These are phyloP conservation scores for Peromyscus polionotus DNA, from an alignment of 2,113 vertebrate species.

Conservation along the genomic window DNA sequence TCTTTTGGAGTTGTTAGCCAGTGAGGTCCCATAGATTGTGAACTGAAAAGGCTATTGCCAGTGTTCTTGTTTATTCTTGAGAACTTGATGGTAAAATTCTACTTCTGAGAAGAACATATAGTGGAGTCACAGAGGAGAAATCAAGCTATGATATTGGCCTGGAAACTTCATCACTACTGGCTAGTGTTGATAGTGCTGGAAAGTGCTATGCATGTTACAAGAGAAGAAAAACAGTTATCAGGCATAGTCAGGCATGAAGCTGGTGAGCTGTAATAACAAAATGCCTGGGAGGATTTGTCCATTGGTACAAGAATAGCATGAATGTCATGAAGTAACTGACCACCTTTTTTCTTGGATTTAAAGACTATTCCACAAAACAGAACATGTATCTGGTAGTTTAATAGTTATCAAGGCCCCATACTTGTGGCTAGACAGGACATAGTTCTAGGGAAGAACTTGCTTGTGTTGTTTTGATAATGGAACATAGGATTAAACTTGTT, in stretches of 20 bases:
- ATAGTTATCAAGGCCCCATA: not conserved
- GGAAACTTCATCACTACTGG: not conserved
- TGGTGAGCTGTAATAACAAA: not conserved
- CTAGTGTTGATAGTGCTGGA: too few relatives aligned
- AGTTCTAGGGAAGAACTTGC: not conserved
- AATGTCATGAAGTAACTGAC: not conserved
- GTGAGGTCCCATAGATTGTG: not conserved
- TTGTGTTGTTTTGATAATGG: not conserved
- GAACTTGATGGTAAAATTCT: not conserved
- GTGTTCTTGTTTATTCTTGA: not conserved
- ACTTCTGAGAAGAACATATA: not conserved
- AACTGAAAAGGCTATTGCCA: not conserved
- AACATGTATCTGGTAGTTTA: not conserved
- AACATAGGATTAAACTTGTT: not conserved
- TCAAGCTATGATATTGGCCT: not conserved
- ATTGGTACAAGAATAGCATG: not conserved
- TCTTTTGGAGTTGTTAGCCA: not conserved
- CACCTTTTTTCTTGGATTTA: not conserved
- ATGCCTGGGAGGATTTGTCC: not conserved
- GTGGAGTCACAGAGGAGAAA: not conserved
- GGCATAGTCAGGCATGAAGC: not conserved
- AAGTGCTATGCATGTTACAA: not conserved
- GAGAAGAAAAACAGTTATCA: not conserved
- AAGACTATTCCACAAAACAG: not conserved
- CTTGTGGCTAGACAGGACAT: not conserved